Evolutionary conservation across 2,113 vertebrate species (phyloP).

Genomic region (Gobiocypris rarus): DNA sequence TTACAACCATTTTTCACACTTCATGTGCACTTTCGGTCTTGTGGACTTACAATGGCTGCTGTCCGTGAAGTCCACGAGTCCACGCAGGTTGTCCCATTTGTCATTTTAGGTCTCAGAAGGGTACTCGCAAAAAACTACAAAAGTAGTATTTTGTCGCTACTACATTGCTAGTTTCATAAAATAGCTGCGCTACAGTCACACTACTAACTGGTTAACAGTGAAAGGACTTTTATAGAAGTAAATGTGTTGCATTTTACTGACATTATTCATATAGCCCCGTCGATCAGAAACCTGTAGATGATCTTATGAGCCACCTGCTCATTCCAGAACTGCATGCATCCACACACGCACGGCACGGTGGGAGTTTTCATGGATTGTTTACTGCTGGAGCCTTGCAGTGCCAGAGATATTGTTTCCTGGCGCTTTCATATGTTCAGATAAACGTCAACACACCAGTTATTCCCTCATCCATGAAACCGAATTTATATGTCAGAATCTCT

Average conservation of each 20-base stretch:
- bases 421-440: conserved; percentile 27
- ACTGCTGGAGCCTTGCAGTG: neutral
- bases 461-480: neutral
- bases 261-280: neutral
- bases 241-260: neutral
- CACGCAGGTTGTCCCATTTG: too few relatives aligned
- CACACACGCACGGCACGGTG: neutral
- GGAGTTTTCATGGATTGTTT: conserved; percentile 5
- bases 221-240: too few relatives aligned
- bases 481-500: neutral
- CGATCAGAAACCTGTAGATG: neutral
- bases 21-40: too few relatives aligned
- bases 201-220: too few relatives aligned
- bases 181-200: too few relatives aligned
- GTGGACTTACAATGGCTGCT: too few relatives aligned
- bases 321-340: neutral
- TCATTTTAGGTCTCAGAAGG: too few relatives aligned
- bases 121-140: too few relatives aligned
- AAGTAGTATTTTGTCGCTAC: too few relatives aligned
- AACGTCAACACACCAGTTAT: conserved; percentile 15
- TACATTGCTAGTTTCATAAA: too few relatives aligned
- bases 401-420: conserved; percentile 8
- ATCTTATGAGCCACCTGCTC: neutral
- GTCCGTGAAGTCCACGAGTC: too few relatives aligned
- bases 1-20: too few relatives aligned